These are phyloP conservation scores for Lepidurus packardi DNA, from an alignment of 1,140 invertebrate genomes.

Conservation along the genomic window DNA sequence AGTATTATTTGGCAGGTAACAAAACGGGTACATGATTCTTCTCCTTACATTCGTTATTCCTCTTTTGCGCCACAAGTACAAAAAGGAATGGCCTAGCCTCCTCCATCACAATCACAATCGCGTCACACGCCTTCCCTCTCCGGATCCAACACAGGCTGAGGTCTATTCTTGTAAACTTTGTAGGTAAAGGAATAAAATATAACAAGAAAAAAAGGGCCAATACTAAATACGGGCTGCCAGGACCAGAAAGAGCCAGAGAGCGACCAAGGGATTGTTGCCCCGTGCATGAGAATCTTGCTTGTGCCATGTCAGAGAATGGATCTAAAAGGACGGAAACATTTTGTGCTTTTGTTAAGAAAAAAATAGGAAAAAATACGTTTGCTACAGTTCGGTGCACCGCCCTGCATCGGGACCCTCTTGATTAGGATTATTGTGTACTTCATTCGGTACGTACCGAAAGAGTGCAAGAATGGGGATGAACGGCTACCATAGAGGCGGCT, in stretches of 20 bases:
- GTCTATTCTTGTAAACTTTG: neutral
- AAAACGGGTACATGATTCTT: slow-evolving; percentile 7
- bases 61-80: neutral
- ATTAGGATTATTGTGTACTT: neutral
- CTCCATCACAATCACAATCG: slow-evolving; percentile 19
- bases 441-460: neutral
- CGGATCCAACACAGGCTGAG: neutral
- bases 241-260: neutral
- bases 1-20: slow-evolving; percentile 6
- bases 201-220: slow-evolving; percentile 1
- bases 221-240: neutral
- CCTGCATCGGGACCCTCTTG: neutral
- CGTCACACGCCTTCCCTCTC: slow-evolving; percentile 2
- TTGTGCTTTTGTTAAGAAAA: neutral
- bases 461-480: neutral
- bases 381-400: neutral
- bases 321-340: neutral
- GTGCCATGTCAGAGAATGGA: neutral
- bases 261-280: neutral
- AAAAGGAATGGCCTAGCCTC: neutral
- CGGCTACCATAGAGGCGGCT: neutral
- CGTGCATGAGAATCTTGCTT: neutral
- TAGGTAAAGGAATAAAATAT: neutral
- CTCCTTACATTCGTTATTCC: neutral
- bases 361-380: neutral